Percentiles rank a stretch among this genome's conserved stretches.
Evolutionary conservation across 2,888 invertebrate genomes (phyloP).

Genomic region (Hanleya hanleyi): DNA sequence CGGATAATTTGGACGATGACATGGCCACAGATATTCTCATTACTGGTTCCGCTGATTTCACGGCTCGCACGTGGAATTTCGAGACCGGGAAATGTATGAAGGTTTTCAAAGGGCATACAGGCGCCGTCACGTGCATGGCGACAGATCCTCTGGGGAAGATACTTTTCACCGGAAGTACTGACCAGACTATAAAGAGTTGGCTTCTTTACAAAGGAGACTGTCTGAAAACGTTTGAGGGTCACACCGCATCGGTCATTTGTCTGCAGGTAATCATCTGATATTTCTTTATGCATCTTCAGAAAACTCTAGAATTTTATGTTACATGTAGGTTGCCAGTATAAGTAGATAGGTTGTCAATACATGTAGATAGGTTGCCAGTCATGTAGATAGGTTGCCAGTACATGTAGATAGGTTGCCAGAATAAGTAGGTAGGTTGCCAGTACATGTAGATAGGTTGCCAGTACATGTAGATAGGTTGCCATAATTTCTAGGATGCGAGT

Average conservation of each 20-base stretch:
- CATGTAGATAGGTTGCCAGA: too few relatives aligned
- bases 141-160: constrained; percentile 71
- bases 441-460: too few relatives aligned
- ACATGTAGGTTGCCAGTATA: too few relatives aligned
- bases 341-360: too few relatives aligned
- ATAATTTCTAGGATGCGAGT: too few relatives aligned
- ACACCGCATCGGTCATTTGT: constrained; percentile 73
- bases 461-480: too few relatives aligned
- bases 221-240: constrained; percentile 73
- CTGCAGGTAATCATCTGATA: too few relatives aligned
- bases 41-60: constrained; percentile 72
- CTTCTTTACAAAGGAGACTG: constrained; percentile 72
- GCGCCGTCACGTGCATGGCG: constrained; percentile 75
- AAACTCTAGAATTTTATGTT: too few relatives aligned
- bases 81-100: constrained; percentile 71
- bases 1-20: constrained; percentile 56
- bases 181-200: constrained; percentile 74
- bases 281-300: too few relatives aligned
- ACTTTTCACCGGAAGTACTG: constrained; percentile 75
- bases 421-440: too few relatives aligned
- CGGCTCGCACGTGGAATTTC: constrained; percentile 73
- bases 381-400: too few relatives aligned
- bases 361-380: too few relatives aligned
- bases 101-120: constrained; percentile 73
- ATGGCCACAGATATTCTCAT: constrained; percentile 69